phyloP scores from a whole-genome alignment of 2,888 invertebrate species.

The Folsomia candida region DNA sequence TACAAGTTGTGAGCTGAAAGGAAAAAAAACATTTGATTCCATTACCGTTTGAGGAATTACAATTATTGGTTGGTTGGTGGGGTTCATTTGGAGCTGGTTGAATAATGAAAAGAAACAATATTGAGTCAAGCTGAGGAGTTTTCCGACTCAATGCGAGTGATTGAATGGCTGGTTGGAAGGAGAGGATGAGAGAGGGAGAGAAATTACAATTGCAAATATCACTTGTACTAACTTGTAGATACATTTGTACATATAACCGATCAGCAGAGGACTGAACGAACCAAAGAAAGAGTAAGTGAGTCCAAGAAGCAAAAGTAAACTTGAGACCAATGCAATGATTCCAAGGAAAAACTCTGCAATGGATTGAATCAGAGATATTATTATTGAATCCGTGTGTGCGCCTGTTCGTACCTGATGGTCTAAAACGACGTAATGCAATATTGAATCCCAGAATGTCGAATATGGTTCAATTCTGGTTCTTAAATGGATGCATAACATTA shows the following conservation, averaged over 20 bases:
- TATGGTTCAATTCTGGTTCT: conserved; percentile 14
- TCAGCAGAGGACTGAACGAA: conserved; percentile 6
- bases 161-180: background rate
- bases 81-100: conserved; percentile 5
- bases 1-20: background rate
- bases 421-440: background rate
- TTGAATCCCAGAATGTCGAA: background rate
- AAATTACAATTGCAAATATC: conserved; percentile 46
- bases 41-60: background rate
- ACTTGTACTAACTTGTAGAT: too few species aligned
- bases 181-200: conserved; percentile 31
- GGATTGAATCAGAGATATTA: conserved; percentile 9
- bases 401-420: background rate
- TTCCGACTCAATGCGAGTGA: conserved; percentile 20
- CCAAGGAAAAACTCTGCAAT: background rate
- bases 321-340: background rate
- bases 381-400: background rate
- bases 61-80: background rate
- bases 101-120: conserved; percentile 28
- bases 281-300: conserved; percentile 27
- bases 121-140: conserved; percentile 29
- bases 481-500: conserved; percentile 19
- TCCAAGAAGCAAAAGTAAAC: background rate
- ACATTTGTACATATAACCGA: conserved; percentile 16
- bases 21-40: background rate